Evolutionary conservation across 2,113 vertebrate genomes (phyloP).

Genomic region (Xiphias gladius): DNA sequence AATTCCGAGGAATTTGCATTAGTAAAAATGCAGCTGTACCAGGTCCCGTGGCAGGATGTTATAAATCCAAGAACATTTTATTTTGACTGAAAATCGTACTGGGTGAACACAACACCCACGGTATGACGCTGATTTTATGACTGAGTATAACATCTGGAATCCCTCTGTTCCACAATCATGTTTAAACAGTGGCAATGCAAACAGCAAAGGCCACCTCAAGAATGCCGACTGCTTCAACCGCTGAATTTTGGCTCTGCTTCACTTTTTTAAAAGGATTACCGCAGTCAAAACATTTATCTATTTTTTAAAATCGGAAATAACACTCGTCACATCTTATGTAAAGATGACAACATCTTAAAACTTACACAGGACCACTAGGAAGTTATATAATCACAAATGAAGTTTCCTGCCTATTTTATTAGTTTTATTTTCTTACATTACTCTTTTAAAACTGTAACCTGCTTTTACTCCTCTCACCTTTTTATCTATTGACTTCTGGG

Average conservation of each 20-base stretch:
- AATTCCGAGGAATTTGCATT: too few species aligned
- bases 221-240: background rate
- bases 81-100: background rate
- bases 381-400: background rate
- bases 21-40: too few species aligned
- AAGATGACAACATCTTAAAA: background rate
- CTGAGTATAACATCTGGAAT: slow-evolving; percentile 51
- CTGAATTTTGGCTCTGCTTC: background rate
- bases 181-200: slow-evolving; percentile 64
- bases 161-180: slow-evolving; percentile 35
- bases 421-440: background rate
- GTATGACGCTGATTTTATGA: slow-evolving; percentile 20
- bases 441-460: background rate
- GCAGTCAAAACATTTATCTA: too few species aligned
- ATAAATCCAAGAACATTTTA: background rate
- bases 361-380: too few species aligned
- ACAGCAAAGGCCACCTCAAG: slow-evolving; percentile 59
- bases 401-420: background rate
- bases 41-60: background rate
- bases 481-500: background rate
- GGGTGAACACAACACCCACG: background rate
- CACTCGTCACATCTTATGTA: background rate
- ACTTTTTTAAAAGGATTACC: background rate
- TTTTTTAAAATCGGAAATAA: background rate
- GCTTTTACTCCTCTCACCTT: background rate